phyloP scores from a whole-genome alignment of 2,888 invertebrate genomes.

The Gastrophysa polygoni region DNA sequence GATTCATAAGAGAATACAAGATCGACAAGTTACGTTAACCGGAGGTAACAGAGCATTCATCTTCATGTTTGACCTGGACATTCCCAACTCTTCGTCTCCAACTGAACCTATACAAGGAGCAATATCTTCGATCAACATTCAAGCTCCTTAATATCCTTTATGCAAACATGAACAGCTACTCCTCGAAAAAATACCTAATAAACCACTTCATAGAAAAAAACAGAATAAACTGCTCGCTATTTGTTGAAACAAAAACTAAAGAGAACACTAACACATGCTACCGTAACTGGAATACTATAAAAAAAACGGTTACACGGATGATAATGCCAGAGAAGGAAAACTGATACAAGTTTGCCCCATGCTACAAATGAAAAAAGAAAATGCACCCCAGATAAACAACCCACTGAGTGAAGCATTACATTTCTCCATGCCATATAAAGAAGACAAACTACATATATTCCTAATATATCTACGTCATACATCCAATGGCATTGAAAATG shows the following conservation, averaged over 20 bases:
- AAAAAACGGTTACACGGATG: neutral
- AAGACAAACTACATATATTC: constrained; percentile 15
- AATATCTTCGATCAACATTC: neutral
- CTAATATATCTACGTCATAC: constrained; percentile 15
- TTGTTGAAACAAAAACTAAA: constrained; percentile 17
- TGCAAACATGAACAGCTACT: constrained; percentile 10
- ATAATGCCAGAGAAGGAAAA: constrained; percentile 8
- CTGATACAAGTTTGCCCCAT: no score
- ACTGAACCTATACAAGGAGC: constrained; percentile 9
- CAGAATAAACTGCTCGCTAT: neutral
- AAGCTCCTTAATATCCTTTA: constrained; percentile 14
- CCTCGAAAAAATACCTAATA: neutral
- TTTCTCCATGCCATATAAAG: constrained; percentile 19
- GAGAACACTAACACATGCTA: neutral
- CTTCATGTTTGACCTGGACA: constrained; percentile 13
- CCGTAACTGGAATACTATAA: neutral
- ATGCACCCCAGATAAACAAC: constrained; percentile 18
- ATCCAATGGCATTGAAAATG: neutral
- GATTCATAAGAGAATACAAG: constrained; percentile 17
- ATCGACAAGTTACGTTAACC: constrained; percentile 18
- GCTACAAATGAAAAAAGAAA: constrained; percentile 12
- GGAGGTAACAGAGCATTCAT: constrained; percentile 19
- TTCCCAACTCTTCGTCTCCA: neutral
- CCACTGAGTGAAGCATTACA: constrained; percentile 19
- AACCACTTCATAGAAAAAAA: neutral